Evolutionary conservation across 1,140 invertebrate genomes (phyloP), one percentile per base, ranked within the genome.

Genomic region (Portunus trituberculatus): DNA sequence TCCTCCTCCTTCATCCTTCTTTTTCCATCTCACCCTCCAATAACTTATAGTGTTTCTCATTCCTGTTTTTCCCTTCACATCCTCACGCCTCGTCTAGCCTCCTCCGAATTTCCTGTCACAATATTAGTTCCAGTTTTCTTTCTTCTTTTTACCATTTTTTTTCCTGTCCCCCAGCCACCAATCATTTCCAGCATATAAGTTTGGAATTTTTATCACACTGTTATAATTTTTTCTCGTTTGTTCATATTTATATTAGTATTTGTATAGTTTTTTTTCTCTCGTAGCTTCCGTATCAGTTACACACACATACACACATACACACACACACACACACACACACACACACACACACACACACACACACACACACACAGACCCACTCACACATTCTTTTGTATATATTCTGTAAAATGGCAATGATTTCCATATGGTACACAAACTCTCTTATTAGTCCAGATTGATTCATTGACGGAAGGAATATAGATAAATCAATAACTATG

Each of bases 291-390:
- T 48, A 46, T 91, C 46, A 48, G 0, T 91, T 1, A 48, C n/a
- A 3, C 14, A 52, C 39, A 8, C 16, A n/a, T 91, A 52, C 48
- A 31, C 48, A 52, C 48, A 91, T 91, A 91, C 48, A 91, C 48
- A 91, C 48, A 91, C 48, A 48, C 48, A 91, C 48, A 91, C 48
- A 91, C 48, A 91, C 48, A 91, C 48, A 48, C 48, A 91, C 48
- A 48, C 48, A 91, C 48, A 48, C 48, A 91, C 48, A 91, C 4
- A 91, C 48, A 91, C 4, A 91, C n/a, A 91, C 48, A 91, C 48
- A 91, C 48, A 48, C 48, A 91, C 48, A 48, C 48, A 91, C 48
- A 48, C 48, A 91, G 48, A 91, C 4, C 48, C 48, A 91, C 4
- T 48, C n/a, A 91, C 48, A 91, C 48, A 91, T 48, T 2, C 29